These are phyloP conservation scores for Cactoblastis cactorum DNA, from an alignment of 2,888 invertebrate species.

Conservation along the genomic window DNA sequence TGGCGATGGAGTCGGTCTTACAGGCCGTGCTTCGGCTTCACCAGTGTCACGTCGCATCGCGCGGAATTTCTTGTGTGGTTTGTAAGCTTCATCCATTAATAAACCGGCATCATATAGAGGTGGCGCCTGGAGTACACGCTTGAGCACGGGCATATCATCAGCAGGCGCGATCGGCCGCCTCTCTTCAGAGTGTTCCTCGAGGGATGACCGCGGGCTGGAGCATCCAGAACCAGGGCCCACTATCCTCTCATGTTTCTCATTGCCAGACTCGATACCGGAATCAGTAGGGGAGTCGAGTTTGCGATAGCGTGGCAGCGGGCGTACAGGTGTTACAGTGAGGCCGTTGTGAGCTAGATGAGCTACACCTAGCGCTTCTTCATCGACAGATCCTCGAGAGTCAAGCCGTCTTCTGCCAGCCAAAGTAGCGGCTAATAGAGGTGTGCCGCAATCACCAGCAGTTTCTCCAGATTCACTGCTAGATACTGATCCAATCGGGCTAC, in stretches of 20 bases:
- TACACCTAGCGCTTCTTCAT: conserved; percentile 86
- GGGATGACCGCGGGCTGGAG: conserved; percentile 90
- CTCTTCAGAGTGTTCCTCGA: conserved; percentile 87
- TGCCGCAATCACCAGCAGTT: conserved; percentile 85
- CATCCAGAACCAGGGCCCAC: conserved; percentile 86
- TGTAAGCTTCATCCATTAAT: conserved; percentile 96
- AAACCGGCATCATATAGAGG: conserved; percentile 94
- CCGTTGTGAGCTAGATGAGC: conserved; percentile 86
- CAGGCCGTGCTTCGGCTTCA: conserved; percentile 82
- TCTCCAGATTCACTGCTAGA: conserved; percentile 93
- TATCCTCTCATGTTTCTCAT: conserved; percentile 90
- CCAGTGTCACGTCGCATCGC: conserved; percentile 90
- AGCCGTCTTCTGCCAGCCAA: conserved; percentile 88
- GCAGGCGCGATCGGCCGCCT: conserved; percentile 80
- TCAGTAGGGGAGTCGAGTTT: conserved; percentile 95
- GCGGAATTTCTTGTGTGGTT: conserved; percentile 97
- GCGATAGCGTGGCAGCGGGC: conserved; percentile 84
- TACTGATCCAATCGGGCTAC: conserved; percentile 92
- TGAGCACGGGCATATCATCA: conserved; percentile 96
- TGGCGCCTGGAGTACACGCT: conserved; percentile 94
- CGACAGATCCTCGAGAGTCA: conserved; percentile 86
- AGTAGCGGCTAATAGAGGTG: conserved; percentile 85
- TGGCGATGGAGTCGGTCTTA: conserved; percentile 71
- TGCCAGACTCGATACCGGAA: conserved; percentile 95
- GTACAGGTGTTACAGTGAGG: conserved; percentile 85